Conservation (phyloP, 2,888 invertebrate species). For the Sepiola atlantica region DNA sequence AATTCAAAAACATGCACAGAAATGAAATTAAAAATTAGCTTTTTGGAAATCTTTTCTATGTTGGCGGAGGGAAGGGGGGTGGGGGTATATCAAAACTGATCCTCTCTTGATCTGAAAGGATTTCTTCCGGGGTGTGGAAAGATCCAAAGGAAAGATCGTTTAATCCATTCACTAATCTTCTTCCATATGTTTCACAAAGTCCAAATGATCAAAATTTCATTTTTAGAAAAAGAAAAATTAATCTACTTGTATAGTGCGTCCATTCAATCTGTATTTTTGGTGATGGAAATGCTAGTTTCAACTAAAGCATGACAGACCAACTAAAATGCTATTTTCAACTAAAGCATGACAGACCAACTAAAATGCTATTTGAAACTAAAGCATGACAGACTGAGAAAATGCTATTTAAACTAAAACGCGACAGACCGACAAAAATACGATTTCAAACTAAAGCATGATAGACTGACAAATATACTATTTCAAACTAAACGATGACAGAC, state of each 20-base stretch:
- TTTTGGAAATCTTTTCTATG: too few species aligned
- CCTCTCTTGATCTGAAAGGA: not conserved
- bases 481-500: too few species aligned
- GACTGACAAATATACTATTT: too few species aligned
- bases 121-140: not conserved
- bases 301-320: too few species aligned
- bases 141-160: not conserved
- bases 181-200: not conserved
- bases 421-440: not conserved
- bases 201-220: not conserved
- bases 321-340: too few species aligned
- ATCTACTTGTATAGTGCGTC: too few species aligned
- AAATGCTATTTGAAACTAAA: not conserved
- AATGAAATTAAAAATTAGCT: too few species aligned
- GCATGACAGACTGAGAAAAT: too few species aligned
- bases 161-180: conserved; percentile 18
- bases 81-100: not conserved
- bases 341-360: not conserved
- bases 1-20: not conserved
- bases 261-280: too few species aligned
- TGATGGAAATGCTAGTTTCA: too few species aligned
- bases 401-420: not conserved
- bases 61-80: too few species aligned
- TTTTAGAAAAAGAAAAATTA: not conserved
- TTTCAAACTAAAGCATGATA: not conserved